Evolutionary conservation across 2,797 vertebrate species (phyloP).

Genomic region (Agapornis canus): DNA sequence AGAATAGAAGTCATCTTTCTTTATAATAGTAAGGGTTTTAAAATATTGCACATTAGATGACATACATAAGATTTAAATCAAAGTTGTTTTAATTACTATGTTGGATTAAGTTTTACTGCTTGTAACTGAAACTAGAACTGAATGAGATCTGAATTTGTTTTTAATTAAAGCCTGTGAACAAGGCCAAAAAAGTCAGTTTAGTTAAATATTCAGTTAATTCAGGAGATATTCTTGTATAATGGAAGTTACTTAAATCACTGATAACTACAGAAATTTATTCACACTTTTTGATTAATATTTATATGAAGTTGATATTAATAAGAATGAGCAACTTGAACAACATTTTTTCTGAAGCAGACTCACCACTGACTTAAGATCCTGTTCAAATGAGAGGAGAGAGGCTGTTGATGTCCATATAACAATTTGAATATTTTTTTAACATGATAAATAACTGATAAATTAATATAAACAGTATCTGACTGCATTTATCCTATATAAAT

Average conservation of each 20-base stretch:
- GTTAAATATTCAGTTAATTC: not conserved
- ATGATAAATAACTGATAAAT: not conserved
- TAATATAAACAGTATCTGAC: not conserved
- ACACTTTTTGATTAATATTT: not conserved
- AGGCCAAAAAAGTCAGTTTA: not conserved
- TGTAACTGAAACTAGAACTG: not conserved
- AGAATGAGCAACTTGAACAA: not conserved
- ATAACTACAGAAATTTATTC: not conserved
- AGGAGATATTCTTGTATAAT: not conserved
- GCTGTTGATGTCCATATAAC: not conserved
- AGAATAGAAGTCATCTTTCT: not conserved
- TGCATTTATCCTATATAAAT: not conserved
- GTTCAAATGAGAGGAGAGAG: not conserved
- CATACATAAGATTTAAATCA: not conserved
- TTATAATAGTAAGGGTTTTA: not conserved
- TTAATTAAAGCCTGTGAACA: not conserved
- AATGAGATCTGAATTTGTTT: not conserved
- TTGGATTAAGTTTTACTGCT: conserved; percentile 2
- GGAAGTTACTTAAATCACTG: not conserved
- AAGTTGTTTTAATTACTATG: not conserved
- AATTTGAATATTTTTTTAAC: not conserved
- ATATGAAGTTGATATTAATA: not conserved
- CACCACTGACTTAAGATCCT: not conserved
- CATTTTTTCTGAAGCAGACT: not conserved
- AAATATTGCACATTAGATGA: not conserved